Evolutionary conservation across 2,113 vertebrate genomes (phyloP).

Genomic region (Zosterops pallidus): DNA sequence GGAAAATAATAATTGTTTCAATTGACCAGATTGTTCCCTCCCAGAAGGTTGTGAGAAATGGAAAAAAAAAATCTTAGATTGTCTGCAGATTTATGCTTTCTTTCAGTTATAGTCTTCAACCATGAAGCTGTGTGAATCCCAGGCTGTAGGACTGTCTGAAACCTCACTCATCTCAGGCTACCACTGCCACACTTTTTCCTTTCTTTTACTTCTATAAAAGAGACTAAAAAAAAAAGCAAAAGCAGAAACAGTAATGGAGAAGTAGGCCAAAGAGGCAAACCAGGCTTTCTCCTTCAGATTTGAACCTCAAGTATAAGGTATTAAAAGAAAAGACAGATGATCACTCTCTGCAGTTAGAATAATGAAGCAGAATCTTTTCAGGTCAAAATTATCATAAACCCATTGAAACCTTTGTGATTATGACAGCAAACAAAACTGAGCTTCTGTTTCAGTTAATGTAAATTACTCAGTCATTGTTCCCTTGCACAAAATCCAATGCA

Average conservation of each 20-base stretch:
- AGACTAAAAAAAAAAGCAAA: background rate
- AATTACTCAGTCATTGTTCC: background rate
- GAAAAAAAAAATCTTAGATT: background rate
- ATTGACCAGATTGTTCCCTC: background rate
- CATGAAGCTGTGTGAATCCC: background rate
- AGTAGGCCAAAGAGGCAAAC: background rate
- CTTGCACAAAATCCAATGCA: background rate
- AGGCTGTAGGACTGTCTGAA: background rate
- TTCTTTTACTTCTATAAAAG: background rate
- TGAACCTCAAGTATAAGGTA: background rate
- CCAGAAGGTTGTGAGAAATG: background rate
- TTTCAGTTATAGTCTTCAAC: background rate
- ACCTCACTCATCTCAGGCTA: background rate
- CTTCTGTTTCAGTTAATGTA: background rate
- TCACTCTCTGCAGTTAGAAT: background rate
- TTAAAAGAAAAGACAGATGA: background rate
- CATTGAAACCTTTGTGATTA: background rate
- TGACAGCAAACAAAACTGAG: background rate
- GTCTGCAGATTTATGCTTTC: background rate
- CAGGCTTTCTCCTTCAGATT: background rate
- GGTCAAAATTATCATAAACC: background rate
- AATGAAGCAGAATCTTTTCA: background rate
- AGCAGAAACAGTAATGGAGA: background rate
- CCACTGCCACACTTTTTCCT: fast-evolving
- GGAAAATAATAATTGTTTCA: background rate